Conservation (phyloP, 2,888 invertebrate species). For the Onthophagus sagittarius region DNA sequence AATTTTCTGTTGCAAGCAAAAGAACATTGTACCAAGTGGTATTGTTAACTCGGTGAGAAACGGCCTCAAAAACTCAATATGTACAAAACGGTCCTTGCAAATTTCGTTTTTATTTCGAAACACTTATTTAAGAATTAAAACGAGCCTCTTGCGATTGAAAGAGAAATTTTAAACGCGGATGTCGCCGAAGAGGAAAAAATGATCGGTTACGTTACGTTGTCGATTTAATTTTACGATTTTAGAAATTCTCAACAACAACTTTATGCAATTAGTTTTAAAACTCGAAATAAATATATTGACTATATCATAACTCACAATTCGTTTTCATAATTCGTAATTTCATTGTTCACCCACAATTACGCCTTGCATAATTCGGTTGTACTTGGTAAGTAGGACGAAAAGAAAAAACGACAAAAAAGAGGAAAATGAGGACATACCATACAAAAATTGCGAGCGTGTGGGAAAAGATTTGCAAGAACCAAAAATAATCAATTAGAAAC, state of each 20-base stretch:
- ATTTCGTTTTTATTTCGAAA: background rate
- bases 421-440: background rate
- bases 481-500: background rate
- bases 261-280: no score
- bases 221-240: background rate
- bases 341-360: background rate
- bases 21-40: background rate
- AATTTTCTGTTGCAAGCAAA: background rate
- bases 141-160: background rate
- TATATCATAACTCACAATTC: no score
- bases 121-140: background rate
- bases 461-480: background rate
- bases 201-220: background rate
- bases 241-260: background rate
- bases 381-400: background rate
- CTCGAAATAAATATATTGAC: no score
- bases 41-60: constrained; percentile 1
- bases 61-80: background rate
- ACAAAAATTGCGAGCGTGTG: background rate
- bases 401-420: background rate
- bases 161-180: background rate
- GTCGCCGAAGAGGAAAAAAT: background rate
- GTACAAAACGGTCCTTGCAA: background rate
- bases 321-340: background rate
- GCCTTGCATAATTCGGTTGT: background rate